Evolutionary conservation across 2,113 vertebrate genomes (phyloP).

Genomic region (Pagrus major): DNA sequence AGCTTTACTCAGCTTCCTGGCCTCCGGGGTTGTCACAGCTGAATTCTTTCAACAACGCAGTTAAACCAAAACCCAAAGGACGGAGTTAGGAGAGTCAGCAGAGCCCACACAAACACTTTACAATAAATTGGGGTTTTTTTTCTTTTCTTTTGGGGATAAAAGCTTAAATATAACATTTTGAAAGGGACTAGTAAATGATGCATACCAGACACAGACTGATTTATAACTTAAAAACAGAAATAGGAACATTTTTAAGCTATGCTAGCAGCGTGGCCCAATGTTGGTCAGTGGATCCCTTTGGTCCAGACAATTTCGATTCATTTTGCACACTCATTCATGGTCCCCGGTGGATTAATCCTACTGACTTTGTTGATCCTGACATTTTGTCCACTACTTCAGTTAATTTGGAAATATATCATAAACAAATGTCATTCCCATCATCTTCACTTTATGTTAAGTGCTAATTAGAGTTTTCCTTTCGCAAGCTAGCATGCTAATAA

Average conservation of each 20-base stretch:
- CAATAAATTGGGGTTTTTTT: neutral
- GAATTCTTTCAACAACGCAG: neutral
- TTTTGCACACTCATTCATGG: neutral
- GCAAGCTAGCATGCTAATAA: too few species aligned
- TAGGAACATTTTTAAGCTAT: neutral
- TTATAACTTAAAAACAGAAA: neutral
- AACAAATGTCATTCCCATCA: neutral
- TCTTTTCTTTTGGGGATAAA: neutral
- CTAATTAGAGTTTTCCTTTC: too few species aligned
- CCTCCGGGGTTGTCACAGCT: conserved; percentile 11
- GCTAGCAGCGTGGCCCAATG: neutral
- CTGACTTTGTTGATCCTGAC: neutral
- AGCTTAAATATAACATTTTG: neutral
- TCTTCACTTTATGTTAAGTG: neutral
- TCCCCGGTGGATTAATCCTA: neutral
- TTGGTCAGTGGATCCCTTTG: neutral
- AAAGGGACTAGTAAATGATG: neutral
- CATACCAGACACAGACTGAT: neutral
- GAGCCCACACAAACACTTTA: neutral
- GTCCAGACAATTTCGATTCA: neutral
- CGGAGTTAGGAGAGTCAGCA: neutral
- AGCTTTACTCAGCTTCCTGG: neutral
- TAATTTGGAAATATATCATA: neutral
- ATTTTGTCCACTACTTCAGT: too few species aligned
- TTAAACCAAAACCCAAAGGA: neutral